Conservation (phyloP, 2,888 invertebrate genomes). For the Rugalucina vietnamica region DNA sequence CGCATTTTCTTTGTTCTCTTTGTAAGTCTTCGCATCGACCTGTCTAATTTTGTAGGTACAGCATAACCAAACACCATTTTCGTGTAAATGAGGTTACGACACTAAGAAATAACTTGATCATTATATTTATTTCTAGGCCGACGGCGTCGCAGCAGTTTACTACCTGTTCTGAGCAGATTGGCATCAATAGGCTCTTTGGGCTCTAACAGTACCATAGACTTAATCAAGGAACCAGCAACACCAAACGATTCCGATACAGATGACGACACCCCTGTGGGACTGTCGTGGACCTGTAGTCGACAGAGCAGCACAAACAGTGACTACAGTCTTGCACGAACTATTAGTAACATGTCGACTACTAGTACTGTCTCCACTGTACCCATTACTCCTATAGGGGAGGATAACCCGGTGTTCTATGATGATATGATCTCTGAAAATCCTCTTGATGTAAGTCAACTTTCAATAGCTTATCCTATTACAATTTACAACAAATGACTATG, state of each 20-base stretch:
- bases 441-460: slow-evolving; percentile 40
- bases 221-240: slow-evolving; percentile 66
- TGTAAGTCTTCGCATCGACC: no score
- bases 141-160: slow-evolving; percentile 74
- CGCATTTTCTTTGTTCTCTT: no score
- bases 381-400: slow-evolving; percentile 50
- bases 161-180: slow-evolving; percentile 74
- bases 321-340: slow-evolving; percentile 55
- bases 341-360: slow-evolving; percentile 39
- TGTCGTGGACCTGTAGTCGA: slow-evolving; percentile 47
- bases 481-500: no score
- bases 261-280: slow-evolving; percentile 50
- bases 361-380: slow-evolving; percentile 55
- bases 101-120: no score
- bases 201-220: slow-evolving; percentile 72
- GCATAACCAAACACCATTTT: no score
- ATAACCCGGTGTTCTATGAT: slow-evolving; percentile 51
- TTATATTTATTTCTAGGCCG: slow-evolving; percentile 52
- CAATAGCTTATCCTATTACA: neutral
- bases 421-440: slow-evolving; percentile 49
- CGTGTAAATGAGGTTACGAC: no score
- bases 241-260: slow-evolving; percentile 56
- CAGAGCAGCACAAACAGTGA: slow-evolving; percentile 56
- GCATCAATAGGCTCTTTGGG: slow-evolving; percentile 76
- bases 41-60: no score